Percentiles rank a stretch among this genome's conserved stretches.
Evolutionary conservation across 92 coral and sea anemone genomes (phyloP).

Genomic region (Siderastrea siderea): DNA sequence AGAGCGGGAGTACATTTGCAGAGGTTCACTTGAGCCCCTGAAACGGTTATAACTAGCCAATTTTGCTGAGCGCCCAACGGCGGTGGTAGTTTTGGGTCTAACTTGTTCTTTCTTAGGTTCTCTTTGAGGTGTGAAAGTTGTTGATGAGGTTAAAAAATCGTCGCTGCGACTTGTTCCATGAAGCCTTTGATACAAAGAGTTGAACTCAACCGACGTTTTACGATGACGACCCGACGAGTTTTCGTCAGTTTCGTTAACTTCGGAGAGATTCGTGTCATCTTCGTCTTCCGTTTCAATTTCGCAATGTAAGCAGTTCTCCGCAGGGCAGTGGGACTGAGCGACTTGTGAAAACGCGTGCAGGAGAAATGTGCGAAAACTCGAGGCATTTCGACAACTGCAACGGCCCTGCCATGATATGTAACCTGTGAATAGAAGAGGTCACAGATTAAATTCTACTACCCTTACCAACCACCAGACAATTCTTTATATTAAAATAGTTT

Average conservation of each 20-base stretch:
- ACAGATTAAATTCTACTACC: neutral
- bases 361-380: conserved; percentile 56
- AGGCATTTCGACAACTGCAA: conserved; percentile 56
- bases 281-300: conserved; percentile 52
- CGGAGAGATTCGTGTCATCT: neutral
- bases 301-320: conserved; percentile 50
- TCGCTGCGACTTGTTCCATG: conserved; percentile 9
- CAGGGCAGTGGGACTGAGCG: conserved; percentile 38
- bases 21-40: conserved; percentile 3
- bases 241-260: neutral
- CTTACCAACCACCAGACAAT: no score
- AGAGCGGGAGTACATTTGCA: conserved; percentile 8
- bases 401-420: conserved; percentile 90
- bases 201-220: conserved; percentile 10
- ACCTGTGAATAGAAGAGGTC: conserved; percentile 44
- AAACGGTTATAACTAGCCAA: conserved; percentile 6
- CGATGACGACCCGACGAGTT: neutral
- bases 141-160: neutral
- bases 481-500: no score
- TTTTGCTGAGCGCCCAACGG: conserved; percentile 8
- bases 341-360: conserved; percentile 67
- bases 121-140: neutral
- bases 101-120: neutral
- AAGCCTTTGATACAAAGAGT: conserved; percentile 36
- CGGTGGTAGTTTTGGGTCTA: conserved; percentile 28